Evolutionary conservation across 2,113 vertebrate genomes (phyloP).

Genomic region (Mastomys natalensis): DNA sequence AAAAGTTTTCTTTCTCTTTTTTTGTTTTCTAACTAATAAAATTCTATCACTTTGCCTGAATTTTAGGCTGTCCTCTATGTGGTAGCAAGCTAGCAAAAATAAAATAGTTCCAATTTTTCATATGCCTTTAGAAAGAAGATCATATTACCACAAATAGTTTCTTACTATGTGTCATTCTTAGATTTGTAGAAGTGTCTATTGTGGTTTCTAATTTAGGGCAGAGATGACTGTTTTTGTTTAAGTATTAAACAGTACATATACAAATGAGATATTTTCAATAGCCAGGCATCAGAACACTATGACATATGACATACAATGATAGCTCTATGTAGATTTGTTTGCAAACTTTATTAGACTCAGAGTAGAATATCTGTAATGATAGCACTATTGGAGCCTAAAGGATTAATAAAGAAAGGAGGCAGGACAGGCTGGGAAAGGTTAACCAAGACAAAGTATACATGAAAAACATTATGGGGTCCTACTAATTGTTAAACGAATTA

Average conservation of each 20-base stretch:
- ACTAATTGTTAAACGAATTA: not conserved
- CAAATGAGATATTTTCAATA: not conserved
- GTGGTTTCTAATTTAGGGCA: not conserved
- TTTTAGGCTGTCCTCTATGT: not conserved
- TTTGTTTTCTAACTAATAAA: not conserved
- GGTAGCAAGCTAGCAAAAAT: not conserved
- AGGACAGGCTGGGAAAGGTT: too few species aligned
- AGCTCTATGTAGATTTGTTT: not conserved
- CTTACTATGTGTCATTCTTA: not conserved
- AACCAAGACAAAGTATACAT: not conserved
- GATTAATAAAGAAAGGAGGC: not conserved
- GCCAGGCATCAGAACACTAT: not conserved
- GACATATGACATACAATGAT: not conserved
- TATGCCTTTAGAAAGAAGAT: not conserved
- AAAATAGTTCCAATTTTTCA: not conserved
- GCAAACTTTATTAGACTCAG: not conserved
- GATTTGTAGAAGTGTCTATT: not conserved
- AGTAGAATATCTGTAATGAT: not conserved
- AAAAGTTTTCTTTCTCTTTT: not conserved
- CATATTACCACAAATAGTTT: not conserved
- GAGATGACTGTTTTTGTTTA: not conserved
- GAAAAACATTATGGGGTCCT: not conserved
- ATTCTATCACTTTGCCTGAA: not conserved
- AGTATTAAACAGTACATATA: not conserved
- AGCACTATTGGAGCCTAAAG: fast-evolving